Conservation (phyloP, 2,113 vertebrate genomes). For the Cyanocitta stelleri region DNA sequence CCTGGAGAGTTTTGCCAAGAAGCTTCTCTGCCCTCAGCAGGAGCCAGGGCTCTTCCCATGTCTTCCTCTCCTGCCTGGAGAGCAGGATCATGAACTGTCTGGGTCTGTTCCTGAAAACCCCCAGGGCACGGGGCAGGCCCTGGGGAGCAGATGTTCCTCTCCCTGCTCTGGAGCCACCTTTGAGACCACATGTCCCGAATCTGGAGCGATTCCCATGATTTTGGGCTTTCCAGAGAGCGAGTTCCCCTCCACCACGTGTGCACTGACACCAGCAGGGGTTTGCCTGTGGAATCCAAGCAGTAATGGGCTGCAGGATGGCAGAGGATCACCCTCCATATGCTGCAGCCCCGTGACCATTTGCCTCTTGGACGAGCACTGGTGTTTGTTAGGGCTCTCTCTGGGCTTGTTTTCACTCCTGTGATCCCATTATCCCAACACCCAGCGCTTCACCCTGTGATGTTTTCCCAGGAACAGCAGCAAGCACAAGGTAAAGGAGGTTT, state of each 20-base stretch:
- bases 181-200: neutral
- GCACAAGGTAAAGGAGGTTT: neutral
- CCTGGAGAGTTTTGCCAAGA: neutral
- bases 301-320: neutral
- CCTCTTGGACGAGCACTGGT: neutral
- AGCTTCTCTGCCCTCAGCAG: neutral
- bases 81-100: neutral
- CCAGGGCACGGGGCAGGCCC: accelerated
- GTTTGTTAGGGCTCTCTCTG: neutral
- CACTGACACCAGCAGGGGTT: neutral
- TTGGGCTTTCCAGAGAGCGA: neutral
- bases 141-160: neutral
- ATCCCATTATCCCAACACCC: neutral
- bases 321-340: conserved; percentile 47
- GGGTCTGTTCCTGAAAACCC: neutral
- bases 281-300: neutral
- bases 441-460: accelerated
- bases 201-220: neutral
- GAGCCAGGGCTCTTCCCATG: neutral
- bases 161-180: neutral
- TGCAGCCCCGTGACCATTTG: neutral
- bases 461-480: neutral
- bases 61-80: neutral
- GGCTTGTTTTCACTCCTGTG: neutral
- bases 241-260: accelerated